Evolutionary conservation across 2,797 vertebrate genomes (phyloP).

Genomic region (Gallinago nigripennis): DNA sequence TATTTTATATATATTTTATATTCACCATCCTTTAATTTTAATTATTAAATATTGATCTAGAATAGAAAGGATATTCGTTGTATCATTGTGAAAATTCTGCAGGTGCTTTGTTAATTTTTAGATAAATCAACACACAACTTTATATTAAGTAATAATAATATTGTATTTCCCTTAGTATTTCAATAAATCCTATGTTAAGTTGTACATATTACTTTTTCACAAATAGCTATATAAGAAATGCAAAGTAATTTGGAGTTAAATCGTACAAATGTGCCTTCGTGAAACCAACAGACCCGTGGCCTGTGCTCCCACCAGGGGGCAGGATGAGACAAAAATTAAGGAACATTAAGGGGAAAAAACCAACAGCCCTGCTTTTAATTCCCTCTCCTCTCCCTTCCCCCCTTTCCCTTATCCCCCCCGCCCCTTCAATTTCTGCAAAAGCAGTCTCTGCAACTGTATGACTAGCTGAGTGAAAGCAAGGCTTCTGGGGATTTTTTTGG

Average conservation of each 20-base stretch:
- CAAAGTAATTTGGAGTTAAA: neutral
- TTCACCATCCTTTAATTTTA: neutral
- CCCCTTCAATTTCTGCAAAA: neutral
- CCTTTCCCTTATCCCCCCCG: no score
- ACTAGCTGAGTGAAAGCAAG: neutral
- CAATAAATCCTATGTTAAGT: neutral
- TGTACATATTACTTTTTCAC: neutral
- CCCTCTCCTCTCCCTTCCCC: no score
- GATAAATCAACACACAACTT: neutral
- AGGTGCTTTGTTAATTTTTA: neutral
- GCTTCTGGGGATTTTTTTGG: neutral
- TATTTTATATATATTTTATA: neutral
- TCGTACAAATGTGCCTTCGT: neutral
- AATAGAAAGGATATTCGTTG: neutral
- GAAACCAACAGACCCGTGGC: neutral
- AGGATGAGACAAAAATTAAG: conserved; percentile 67
- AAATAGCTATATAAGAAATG: neutral
- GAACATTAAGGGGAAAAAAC: neutral
- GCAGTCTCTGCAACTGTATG: neutral
- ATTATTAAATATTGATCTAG: neutral
- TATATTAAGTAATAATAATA: neutral
- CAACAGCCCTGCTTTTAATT: neutral
- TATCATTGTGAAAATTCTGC: neutral
- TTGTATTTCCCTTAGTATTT: neutral
- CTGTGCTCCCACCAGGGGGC: conserved; percentile 73